These are phyloP conservation scores for Epinotia nisella DNA, from an alignment of 2,888 invertebrate species.

Conservation along the genomic window DNA sequence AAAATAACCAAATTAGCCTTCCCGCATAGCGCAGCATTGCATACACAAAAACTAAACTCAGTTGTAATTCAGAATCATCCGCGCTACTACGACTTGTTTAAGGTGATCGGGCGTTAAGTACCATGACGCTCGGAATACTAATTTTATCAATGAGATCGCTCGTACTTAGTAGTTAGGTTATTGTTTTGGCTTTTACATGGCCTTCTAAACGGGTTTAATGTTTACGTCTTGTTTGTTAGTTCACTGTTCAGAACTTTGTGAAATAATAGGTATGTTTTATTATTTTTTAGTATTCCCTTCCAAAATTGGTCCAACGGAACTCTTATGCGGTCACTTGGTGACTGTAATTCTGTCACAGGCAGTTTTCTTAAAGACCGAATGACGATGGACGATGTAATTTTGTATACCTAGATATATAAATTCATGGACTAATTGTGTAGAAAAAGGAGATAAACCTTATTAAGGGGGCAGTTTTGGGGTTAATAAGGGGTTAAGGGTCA, in stretches of 20 bases:
- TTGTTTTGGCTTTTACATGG: conserved; percentile 33
- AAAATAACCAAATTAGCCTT: conserved; percentile 54
- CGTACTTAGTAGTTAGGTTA: conserved; percentile 29
- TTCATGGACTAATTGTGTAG: no score
- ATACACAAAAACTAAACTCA: conserved; percentile 55
- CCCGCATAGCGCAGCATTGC: conserved; percentile 58
- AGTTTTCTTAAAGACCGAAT: no score
- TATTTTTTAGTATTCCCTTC: no score
- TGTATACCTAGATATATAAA: no score
- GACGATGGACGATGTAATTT: no score
- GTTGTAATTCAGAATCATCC: conserved; percentile 50
- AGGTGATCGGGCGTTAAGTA: conserved; percentile 58
- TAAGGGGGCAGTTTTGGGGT: no score
- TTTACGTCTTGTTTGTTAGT: conserved; percentile 10
- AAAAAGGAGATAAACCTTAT: no score
- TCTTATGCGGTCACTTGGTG: no score
- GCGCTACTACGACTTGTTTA: conserved; percentile 58
- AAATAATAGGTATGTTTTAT: not conserved
- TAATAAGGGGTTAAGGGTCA: no score
- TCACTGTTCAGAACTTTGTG: not conserved
- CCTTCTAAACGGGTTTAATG: conserved; percentile 28
- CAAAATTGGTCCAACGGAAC: no score
- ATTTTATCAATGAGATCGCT: conserved; percentile 47
- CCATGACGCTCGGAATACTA: conserved; percentile 56
- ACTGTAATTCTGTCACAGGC: no score